Percentiles rank a stretch among this genome's conserved stretches.
phyloP scores from a whole-genome alignment of 2,888 invertebrate genomes.

The Callimorpha dominula region DNA sequence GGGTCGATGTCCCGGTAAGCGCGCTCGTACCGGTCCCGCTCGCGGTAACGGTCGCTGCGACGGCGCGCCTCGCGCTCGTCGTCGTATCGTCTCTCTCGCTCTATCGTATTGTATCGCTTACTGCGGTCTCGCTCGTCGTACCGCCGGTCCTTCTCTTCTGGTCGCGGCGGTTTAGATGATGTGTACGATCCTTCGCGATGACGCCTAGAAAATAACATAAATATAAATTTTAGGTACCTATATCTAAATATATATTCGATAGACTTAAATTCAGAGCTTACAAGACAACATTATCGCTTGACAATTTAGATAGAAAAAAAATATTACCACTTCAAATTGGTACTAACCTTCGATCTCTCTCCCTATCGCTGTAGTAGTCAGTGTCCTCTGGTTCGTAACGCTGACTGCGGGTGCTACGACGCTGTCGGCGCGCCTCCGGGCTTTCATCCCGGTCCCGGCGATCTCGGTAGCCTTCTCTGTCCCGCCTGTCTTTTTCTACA shows the following conservation, averaged over 20 bases:
- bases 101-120: constrained; percentile 63
- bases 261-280: no score
- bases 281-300: no score
- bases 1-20: constrained; percentile 78
- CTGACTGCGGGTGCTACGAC: constrained; percentile 76
- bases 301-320: no score
- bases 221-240: not conserved
- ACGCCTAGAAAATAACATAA: constrained; percentile 59
- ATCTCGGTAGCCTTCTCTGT: constrained; percentile 53
- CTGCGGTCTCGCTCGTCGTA: constrained; percentile 69
- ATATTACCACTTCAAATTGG: not conserved
- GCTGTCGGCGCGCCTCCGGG: constrained; percentile 67
- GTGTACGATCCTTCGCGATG: constrained; percentile 84
- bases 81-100: constrained; percentile 73
- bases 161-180: constrained; percentile 77
- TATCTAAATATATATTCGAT: not conserved
- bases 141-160: constrained; percentile 73
- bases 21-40: constrained; percentile 67
- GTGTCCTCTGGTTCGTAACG: constrained; percentile 89
- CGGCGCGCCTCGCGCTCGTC: constrained; percentile 61
- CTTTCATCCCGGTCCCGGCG: constrained; percentile 67
- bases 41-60: constrained; percentile 59
- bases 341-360: constrained; percentile 82
- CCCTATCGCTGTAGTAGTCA: constrained; percentile 90
- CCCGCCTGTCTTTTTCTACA: constrained; percentile 70